Percentiles rank a stretch among this genome's conserved stretches.
phyloP scores from a whole-genome alignment of 1,140 invertebrate genomes.

The Bombus pascuorum region DNA sequence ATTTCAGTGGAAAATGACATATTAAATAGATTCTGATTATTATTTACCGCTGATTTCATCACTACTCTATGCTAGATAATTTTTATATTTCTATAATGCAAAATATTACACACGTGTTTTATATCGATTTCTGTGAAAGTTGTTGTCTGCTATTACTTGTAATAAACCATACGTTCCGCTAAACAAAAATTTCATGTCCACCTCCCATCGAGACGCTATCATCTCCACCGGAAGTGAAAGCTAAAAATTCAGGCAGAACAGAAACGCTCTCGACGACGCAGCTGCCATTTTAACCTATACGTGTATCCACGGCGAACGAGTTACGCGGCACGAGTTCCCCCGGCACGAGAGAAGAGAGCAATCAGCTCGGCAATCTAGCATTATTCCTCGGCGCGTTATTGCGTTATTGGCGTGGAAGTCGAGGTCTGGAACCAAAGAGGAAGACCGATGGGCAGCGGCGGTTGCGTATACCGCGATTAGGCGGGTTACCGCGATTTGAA shows the following conservation, averaged over 20 bases:
- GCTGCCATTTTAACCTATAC: conserved; percentile 36
- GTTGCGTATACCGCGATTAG: conserved; percentile 58
- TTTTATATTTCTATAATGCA: neutral
- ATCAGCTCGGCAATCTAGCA: conserved; percentile 55
- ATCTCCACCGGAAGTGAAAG: neutral
- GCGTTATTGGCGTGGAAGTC: conserved; percentile 27
- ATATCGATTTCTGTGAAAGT: neutral
- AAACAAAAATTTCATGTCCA: neutral
- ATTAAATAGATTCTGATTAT: too few relatives aligned
- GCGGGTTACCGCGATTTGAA: conserved; percentile 69
- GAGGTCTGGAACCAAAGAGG: conserved; percentile 20
- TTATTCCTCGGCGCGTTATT: conserved; percentile 56
- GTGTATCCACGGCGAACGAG: conserved; percentile 37
- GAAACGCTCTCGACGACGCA: conserved; percentile 19
- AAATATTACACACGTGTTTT: neutral
- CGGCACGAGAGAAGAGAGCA: conserved; percentile 17
- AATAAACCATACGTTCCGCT: neutral
- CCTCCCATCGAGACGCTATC: too few relatives aligned
- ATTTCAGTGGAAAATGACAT: neutral
- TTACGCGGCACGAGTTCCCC: conserved; percentile 23
- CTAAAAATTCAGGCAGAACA: neutral
- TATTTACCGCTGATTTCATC: too few relatives aligned
- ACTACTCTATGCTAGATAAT: neutral
- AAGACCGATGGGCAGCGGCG: conserved; percentile 22
- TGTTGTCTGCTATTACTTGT: neutral